phyloP scores from a whole-genome alignment of 2,113 vertebrate genomes.

The Aspiorhynchus laticeps region DNA sequence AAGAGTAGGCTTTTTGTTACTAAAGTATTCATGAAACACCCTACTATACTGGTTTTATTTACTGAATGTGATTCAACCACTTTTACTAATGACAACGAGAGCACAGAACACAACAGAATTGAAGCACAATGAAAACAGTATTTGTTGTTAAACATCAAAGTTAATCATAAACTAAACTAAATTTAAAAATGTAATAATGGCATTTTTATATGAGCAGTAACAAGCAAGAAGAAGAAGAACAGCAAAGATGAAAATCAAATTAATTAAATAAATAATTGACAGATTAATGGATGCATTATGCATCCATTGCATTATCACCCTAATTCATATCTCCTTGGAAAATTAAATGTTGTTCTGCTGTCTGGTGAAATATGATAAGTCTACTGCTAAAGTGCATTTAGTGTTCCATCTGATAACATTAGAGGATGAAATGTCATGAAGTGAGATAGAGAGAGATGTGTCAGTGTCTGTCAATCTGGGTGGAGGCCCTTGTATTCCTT shows the following conservation, averaged over 20 bases:
- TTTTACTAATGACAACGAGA: neutral
- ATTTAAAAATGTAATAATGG: neutral
- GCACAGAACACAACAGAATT: neutral
- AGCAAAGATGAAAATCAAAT: neutral
- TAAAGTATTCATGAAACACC: neutral
- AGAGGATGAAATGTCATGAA: neutral
- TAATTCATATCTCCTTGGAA: neutral
- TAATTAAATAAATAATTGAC: neutral
- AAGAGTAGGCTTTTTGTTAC: neutral
- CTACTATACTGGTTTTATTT: neutral
- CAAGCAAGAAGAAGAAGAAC: neutral
- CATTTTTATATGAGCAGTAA: neutral
- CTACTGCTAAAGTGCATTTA: neutral
- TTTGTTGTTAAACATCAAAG: neutral
- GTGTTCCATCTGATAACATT: neutral
- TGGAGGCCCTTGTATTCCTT: neutral
- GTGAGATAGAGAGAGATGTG: slow-evolving; percentile 1
- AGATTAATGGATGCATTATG: neutral
- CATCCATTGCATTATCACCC: neutral
- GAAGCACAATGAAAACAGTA: neutral
- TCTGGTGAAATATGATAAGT: neutral
- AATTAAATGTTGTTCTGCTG: neutral
- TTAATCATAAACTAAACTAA: neutral
- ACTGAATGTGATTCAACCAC: neutral
- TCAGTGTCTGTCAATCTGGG: slow-evolving; percentile 16